Conservation (phyloP, 2,888 invertebrate genomes). For the Phragmatobia fuliginosa region DNA sequence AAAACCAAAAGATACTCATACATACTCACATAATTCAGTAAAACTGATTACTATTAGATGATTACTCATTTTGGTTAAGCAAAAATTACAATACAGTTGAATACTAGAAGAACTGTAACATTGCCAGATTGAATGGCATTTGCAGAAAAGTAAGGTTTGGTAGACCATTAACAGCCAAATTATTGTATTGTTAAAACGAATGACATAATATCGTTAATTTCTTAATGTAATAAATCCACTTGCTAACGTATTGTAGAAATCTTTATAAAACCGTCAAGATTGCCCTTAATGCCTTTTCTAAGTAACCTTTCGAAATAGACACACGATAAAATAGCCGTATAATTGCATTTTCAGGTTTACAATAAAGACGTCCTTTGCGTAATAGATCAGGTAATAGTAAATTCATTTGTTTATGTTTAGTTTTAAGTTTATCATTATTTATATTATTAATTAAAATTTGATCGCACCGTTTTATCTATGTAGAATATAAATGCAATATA, state of each 20-base stretch:
- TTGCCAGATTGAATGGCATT: background rate
- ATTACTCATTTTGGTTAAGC: background rate
- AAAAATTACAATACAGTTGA: background rate
- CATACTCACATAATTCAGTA: too few relatives aligned
- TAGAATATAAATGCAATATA: too few relatives aligned
- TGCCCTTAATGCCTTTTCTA: background rate
- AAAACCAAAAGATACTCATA: background rate
- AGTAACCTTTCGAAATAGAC: slow-evolving; percentile 21
- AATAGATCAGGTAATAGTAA: slow-evolving; percentile 67
- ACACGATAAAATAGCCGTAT: slow-evolving; percentile 4
- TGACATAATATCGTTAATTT: background rate
- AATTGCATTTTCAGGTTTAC: slow-evolving; percentile 67
- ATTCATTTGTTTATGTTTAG: background rate
- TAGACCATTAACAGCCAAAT: background rate
- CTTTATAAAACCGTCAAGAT: background rate
- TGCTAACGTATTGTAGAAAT: background rate
- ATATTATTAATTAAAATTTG: too few relatives aligned
- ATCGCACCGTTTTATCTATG: too few relatives aligned
- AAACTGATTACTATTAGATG: background rate
- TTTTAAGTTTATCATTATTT: background rate
- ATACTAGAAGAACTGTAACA: background rate
- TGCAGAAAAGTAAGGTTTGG: background rate
- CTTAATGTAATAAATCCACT: background rate
- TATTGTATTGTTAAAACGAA: background rate
- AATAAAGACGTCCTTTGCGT: slow-evolving; percentile 74